These are phyloP conservation scores for Rhinella marina DNA, from an alignment of 2,797 vertebrate genomes.

Conservation along the genomic window DNA sequence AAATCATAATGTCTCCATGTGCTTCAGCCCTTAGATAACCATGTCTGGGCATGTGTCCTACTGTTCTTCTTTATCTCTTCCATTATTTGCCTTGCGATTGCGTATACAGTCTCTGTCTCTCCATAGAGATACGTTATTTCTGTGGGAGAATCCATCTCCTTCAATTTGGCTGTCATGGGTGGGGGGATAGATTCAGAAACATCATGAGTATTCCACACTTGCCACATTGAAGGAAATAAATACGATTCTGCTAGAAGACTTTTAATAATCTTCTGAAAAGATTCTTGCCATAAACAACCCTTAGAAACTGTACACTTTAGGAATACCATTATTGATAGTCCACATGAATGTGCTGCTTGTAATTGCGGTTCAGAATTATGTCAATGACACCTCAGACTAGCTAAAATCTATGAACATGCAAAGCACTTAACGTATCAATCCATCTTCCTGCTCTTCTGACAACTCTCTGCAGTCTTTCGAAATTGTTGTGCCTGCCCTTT, in stretches of 20 bases:
- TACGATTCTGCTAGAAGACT: neutral
- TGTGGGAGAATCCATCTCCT: neutral
- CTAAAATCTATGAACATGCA: constrained; percentile 32
- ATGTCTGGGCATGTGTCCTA: no score
- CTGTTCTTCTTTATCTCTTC: neutral
- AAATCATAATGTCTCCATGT: no score
- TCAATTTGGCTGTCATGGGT: neutral
- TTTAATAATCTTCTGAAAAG: neutral
- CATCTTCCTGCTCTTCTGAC: constrained; percentile 25
- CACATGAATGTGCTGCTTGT: neutral
- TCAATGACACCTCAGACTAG: constrained; percentile 26
- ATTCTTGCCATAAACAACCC: neutral
- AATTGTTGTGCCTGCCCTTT: constrained; percentile 17
- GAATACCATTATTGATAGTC: neutral
- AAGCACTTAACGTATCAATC: constrained; percentile 48
- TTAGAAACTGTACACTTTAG: neutral
- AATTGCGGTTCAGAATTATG: constrained; percentile 23
- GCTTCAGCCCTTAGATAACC: no score
- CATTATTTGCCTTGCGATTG: no score
- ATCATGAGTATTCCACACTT: neutral
- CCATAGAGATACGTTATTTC: neutral
- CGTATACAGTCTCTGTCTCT: no score
- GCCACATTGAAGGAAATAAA: neutral
- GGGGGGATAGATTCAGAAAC: neutral
- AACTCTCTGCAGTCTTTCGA: constrained; percentile 7